Base-by-base conservation (phyloP, 2,113 vertebrate genomes). In the Jaculus jaculus region DNA sequence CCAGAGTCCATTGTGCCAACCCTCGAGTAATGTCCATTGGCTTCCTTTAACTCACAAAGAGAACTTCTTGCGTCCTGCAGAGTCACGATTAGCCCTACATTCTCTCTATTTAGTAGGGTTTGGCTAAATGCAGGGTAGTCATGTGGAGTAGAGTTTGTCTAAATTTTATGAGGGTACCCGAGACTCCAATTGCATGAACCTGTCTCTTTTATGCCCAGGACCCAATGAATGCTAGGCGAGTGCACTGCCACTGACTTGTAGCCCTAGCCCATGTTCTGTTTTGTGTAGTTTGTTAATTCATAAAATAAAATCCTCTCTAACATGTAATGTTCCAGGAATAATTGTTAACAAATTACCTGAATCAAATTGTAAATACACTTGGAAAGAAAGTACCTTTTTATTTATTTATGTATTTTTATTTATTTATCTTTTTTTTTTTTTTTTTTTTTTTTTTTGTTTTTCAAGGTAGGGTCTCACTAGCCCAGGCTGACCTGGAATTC, bases 341-440 rank as follows among this genome's bases (percentile, higher is more conserved):
- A 0, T 81, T 42, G 51, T 89, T 71, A 54, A 69, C 90, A 83
- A 23, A 66, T 89, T 72, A 92, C 58, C 90, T 82, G 80, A 91
- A 85, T 86, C 58, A 37, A 91, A n/a, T 77, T 42, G 47, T 66
- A 39, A 73, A 34, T 4, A 34, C 18, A 58, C 16, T 3, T 11
- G 12, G 58, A 60, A 73, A 63, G 63, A 37, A 85, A 86, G 75
- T 37, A 6, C 23, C 26, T 42, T n/a, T n/a, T n/a, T n/a, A n/a
- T n/a, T n/a, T n/a, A n/a, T n/a, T n/a, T n/a, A n/a, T n/a, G n/a
- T n/a, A n/a, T n/a, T n/a, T n/a, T n/a, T n/a, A n/a, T n/a, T n/a
- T n/a, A n/a, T n/a, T n/a, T n/a, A n/a, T n/a, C n/a, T n/a, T n/a
- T n/a, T n/a, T n/a, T n/a, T n/a, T n/a, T n/a, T n/a, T n/a, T n/a